Conservation (phyloP, 2,797 vertebrate genomes). For the Pantherophis alleghaniensis region DNA sequence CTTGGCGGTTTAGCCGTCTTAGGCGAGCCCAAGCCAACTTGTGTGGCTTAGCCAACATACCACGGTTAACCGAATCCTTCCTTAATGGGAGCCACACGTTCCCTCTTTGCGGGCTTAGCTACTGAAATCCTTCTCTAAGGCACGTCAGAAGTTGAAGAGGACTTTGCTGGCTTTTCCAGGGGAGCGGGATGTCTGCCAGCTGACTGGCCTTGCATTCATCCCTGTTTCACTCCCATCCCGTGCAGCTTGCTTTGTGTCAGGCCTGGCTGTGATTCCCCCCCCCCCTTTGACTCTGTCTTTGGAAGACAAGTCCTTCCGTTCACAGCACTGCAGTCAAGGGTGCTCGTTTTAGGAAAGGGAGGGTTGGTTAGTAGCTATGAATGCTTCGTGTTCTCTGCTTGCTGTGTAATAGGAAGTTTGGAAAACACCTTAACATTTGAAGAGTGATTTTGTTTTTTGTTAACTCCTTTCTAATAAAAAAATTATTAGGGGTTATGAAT, state of each 20-base stretch:
- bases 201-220: neutral
- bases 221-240: neutral
- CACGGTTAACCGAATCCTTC: neutral
- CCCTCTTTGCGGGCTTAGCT: neutral
- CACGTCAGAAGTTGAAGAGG: neutral
- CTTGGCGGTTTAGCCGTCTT: neutral
- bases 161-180: neutral
- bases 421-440: neutral
- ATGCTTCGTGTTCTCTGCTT: neutral
- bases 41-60: neutral
- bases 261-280: fast-evolving
- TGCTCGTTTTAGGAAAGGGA: neutral
- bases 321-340: neutral
- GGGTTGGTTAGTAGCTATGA: neutral
- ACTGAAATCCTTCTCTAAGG: neutral
- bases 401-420: neutral
- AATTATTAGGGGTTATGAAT: neutral
- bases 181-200: neutral
- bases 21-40: neutral
- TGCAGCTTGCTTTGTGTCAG: neutral
- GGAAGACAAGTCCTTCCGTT: neutral
- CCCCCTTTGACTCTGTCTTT: neutral
- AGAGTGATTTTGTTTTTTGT: neutral
- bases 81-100: neutral
- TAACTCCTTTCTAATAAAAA: neutral